These are phyloP conservation scores for Sympetrum striolatum DNA, from an alignment of 2,888 invertebrate genomes.

Conservation along the genomic window DNA sequence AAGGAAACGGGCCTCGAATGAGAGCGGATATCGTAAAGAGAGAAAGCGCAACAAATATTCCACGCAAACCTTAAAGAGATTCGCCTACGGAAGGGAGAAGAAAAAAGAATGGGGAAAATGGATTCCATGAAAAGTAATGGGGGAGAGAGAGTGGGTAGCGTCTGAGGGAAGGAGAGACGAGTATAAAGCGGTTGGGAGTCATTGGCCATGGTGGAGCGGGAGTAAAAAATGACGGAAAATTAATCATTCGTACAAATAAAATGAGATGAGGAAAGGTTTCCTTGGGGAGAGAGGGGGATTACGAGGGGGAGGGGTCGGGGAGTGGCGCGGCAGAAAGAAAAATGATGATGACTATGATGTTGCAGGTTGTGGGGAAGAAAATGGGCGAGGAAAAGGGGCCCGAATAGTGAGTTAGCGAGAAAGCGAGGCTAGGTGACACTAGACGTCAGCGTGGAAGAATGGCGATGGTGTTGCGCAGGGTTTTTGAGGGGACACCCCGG, in stretches of 20 bases:
- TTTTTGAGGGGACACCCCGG: not conserved
- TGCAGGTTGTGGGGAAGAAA: not conserved
- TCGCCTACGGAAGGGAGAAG: not conserved
- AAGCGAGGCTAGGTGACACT: not conserved
- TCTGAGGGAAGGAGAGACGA: not conserved
- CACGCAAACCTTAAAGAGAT: not conserved
- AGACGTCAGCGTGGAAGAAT: not conserved
- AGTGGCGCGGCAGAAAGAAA: not conserved
- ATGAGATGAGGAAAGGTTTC: slow-evolving; percentile 36
- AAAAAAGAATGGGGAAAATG: not conserved
- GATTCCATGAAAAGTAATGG: not conserved
- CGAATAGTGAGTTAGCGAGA: slow-evolving; percentile 2
- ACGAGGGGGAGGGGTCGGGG: not conserved
- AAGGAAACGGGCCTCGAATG: not conserved
- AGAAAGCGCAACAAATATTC: not conserved
- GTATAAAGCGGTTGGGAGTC: slow-evolving; percentile 19
- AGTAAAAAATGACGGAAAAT: slow-evolving; percentile 32
- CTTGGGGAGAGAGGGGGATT: not conserved
- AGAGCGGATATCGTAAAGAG: not conserved
- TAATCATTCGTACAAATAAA: slow-evolving; percentile 41
- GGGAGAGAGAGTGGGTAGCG: not conserved
- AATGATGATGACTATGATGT: slow-evolving; percentile 34
- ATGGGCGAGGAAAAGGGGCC: not conserved
- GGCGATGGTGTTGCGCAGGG: not conserved
- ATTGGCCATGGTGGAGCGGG: slow-evolving; percentile 17